phyloP scores from a whole-genome alignment of 2,113 vertebrate genomes.

The Sinocyclocheilus anophthalmus region DNA sequence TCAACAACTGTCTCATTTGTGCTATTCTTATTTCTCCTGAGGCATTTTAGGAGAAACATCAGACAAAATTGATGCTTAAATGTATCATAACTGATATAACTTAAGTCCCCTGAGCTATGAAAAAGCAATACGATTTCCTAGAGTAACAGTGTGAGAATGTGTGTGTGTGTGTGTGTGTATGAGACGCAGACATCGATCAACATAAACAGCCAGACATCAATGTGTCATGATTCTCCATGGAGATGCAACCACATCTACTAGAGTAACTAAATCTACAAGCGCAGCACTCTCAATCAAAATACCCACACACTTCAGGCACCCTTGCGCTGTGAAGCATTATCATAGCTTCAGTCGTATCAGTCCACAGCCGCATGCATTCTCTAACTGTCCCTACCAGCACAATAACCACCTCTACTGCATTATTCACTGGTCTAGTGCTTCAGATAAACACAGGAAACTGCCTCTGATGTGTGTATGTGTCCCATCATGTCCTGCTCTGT shows the following conservation, averaged over 20 bases:
- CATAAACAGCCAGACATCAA: conserved; percentile 34
- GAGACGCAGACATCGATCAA: conserved; percentile 11
- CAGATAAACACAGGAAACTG: neutral
- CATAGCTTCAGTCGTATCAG: neutral
- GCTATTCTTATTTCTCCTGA: conserved; percentile 15
- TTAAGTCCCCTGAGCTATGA: neutral
- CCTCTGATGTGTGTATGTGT: conserved; percentile 12
- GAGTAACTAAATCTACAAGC: conserved; percentile 27
- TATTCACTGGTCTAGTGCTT: conserved; percentile 7
- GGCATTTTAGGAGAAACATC: conserved; percentile 2
- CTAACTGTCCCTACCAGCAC: conserved; percentile 17
- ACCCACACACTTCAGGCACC: conserved; percentile 17
- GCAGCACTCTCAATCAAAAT: neutral
- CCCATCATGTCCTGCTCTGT: neutral
- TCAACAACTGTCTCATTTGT: neutral
- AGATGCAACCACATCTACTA: neutral
- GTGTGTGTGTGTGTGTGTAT: neutral
- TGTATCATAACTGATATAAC: neutral
- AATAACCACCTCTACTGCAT: neutral
- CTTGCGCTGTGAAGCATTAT: conserved; percentile 7
- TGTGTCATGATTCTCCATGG: conserved; percentile 7
- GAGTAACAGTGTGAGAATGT: neutral
- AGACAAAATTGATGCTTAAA: neutral
- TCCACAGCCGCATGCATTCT: conserved; percentile 3
- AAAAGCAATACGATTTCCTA: conserved; percentile 5